Evolutionary conservation across 2,797 vertebrate species (phyloP).

Genomic region (Harpagifer antarcticus): DNA sequence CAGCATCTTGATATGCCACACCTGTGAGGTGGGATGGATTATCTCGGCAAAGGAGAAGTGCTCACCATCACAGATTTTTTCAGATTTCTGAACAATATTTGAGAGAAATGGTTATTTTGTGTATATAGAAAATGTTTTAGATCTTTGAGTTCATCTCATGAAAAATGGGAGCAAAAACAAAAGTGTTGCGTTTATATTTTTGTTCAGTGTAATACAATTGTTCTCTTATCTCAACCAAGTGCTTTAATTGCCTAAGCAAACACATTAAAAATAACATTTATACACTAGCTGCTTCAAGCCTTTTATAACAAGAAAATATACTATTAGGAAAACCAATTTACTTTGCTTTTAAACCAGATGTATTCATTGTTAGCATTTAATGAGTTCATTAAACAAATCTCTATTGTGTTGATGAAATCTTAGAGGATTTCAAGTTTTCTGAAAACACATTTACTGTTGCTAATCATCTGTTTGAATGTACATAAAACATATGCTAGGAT

Average conservation of each 20-base stretch:
- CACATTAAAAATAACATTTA: not conserved
- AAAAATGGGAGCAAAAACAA: too few species aligned
- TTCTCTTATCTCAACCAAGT: not conserved
- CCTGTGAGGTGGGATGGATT: too few species aligned
- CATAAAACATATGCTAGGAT: not conserved
- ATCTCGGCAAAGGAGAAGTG: too few species aligned
- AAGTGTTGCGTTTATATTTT: too few species aligned
- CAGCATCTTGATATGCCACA: too few species aligned
- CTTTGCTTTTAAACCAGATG: not conserved
- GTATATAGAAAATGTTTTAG: too few species aligned
- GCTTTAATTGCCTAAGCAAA: not conserved
- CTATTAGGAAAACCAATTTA: not conserved
- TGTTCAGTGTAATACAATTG: too few species aligned
- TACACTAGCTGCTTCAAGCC: not conserved
- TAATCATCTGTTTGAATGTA: not conserved
- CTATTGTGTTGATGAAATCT: not conserved
- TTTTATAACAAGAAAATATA: not conserved
- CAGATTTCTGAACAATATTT: too few species aligned
- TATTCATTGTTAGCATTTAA: not conserved
- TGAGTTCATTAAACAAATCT: not conserved
- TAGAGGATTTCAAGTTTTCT: not conserved
- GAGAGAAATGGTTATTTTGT: too few species aligned
- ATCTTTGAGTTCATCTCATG: too few species aligned
- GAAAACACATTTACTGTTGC: not conserved
- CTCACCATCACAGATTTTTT: too few species aligned